Percentiles rank a stretch among this genome's conserved stretches.
phyloP scores from a whole-genome alignment of 2,888 invertebrate genomes.

The Cordilura impudica region DNA sequence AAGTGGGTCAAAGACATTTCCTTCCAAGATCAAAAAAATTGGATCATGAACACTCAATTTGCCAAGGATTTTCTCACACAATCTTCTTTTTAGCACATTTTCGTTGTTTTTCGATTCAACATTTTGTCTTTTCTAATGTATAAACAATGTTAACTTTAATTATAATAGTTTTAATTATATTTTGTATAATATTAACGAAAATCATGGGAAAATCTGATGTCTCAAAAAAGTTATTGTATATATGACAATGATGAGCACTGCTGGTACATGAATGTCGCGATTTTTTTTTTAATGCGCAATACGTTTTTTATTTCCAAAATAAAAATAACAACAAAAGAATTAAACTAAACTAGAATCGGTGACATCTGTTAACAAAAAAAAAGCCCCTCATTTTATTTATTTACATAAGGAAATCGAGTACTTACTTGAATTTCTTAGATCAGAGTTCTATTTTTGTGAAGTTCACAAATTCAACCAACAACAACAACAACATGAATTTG shows the following conservation, averaged over 20 bases:
- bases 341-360: slow-evolving; percentile 6
- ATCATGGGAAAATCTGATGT: not conserved
- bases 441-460: slow-evolving; percentile 1
- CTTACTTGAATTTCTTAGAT: not conserved
- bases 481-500: not conserved
- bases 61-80: no score
- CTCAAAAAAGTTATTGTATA: not conserved
- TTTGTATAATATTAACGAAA: not conserved
- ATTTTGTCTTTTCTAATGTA: slow-evolving; percentile 17
- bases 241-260: not conserved
- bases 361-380: slow-evolving; percentile 31
- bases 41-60: no score
- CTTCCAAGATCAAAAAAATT: no score
- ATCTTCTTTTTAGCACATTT: no score
- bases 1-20: no score
- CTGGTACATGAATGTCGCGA: slow-evolving; percentile 14
- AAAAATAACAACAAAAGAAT: slow-evolving; percentile 3
- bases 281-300: slow-evolving; percentile 40
- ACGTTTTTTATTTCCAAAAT: not conserved
- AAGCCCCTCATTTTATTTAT: not conserved
- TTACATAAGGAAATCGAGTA: slow-evolving; percentile 19
- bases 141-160: slow-evolving; percentile 11
- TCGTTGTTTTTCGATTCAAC: no score
- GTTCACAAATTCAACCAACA: not conserved
- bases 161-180: not conserved